phyloP scores from a whole-genome alignment of 1,140 invertebrate species.

The Onthophagus taurus region DNA sequence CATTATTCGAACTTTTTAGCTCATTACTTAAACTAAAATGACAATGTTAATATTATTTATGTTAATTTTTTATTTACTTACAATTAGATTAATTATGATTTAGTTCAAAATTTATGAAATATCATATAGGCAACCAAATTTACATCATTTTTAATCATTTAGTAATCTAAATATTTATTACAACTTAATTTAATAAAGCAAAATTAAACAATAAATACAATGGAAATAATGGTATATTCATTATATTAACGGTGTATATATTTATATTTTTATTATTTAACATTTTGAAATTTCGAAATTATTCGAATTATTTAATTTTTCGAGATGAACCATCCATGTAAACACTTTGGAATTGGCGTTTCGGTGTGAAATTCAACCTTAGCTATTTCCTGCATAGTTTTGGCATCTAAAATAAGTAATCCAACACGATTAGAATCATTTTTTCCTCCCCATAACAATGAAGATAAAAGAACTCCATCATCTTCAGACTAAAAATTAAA shows the following conservation, averaged over 20 bases:
- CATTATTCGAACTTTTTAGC: too few relatives aligned
- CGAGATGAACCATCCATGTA: conserved; percentile 68
- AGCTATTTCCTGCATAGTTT: conserved; percentile 54
- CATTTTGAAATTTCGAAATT: neutral
- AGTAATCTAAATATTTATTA: conserved; percentile 14
- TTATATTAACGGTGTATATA: too few relatives aligned
- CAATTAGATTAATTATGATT: too few relatives aligned
- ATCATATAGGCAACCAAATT: too few relatives aligned
- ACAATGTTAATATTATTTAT: too few relatives aligned
- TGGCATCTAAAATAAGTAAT: conserved; percentile 60
- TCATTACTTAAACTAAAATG: too few relatives aligned
- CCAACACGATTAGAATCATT: conserved; percentile 50
- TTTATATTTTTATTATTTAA: neutral
- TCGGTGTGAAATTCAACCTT: conserved; percentile 57
- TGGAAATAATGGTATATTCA: conserved; percentile 13
- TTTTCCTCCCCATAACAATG: conserved; percentile 55
- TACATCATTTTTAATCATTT: too few relatives aligned
- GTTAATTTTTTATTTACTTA: too few relatives aligned
- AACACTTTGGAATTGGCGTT: conserved; percentile 65
- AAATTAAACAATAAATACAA: conserved; percentile 9
- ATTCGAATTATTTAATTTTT: neutral
- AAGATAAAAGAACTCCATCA: conserved; percentile 62
- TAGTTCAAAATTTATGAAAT: too few relatives aligned
- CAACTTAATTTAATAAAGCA: conserved; percentile 2
- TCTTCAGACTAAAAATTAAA: conserved; percentile 58